Evolutionary conservation across 2,113 vertebrate species (phyloP).

Genomic region (Pelusios castaneus): DNA sequence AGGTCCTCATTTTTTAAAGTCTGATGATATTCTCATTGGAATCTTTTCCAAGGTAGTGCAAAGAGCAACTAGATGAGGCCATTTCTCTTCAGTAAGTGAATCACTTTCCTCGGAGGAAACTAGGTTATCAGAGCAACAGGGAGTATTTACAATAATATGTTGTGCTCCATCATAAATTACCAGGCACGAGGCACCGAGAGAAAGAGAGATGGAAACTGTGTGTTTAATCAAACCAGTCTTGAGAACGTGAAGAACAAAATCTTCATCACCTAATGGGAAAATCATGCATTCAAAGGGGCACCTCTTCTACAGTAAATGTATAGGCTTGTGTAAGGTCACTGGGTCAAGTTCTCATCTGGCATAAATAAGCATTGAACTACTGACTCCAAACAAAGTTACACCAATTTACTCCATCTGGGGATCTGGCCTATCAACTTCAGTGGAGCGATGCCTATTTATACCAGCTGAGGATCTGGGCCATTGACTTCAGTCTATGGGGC

Average conservation of each 20-base stretch:
- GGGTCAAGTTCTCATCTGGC: background rate
- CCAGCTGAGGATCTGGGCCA: background rate
- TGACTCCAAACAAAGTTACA: background rate
- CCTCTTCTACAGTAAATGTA: background rate
- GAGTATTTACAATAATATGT: background rate
- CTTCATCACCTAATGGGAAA: background rate
- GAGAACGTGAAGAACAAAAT: background rate
- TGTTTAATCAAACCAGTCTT: background rate
- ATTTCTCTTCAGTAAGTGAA: background rate
- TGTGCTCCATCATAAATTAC: background rate
- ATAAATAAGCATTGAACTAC: background rate
- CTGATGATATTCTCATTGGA: background rate
- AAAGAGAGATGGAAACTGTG: background rate
- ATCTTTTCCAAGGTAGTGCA: background rate
- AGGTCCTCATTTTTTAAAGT: background rate
- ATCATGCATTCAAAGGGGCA: background rate
- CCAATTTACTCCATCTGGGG: background rate
- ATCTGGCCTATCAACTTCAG: background rate
- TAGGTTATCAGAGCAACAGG: background rate
- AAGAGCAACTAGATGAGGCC: background rate
- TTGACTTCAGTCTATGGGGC: background rate
- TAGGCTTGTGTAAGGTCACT: background rate
- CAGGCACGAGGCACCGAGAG: accelerated
- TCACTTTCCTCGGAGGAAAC: background rate
- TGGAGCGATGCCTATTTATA: background rate